A percentile compares a stretch with the other conserved stretches of the same genome.
Evolutionary conservation across 2,113 vertebrate genomes (phyloP).

Genomic region (Copsychus sechellarum): DNA sequence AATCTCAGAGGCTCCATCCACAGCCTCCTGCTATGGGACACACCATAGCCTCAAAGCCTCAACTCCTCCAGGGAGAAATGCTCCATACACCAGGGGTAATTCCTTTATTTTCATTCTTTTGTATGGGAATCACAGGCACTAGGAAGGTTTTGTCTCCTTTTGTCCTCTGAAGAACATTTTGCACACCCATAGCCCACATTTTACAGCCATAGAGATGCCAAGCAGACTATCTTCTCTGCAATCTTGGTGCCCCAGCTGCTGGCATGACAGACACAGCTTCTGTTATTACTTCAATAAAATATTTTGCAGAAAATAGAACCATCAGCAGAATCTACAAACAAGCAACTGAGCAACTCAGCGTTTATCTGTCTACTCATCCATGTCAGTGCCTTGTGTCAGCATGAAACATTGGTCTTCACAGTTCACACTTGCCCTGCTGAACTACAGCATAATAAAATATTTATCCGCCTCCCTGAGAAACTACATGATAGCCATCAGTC

Average conservation of each 20-base stretch:
- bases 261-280: background rate
- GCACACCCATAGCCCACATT: background rate
- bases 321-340: constrained; percentile 60
- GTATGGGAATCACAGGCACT: background rate
- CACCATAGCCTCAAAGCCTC: background rate
- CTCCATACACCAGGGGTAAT: background rate
- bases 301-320: constrained; percentile 44
- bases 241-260: accelerated
- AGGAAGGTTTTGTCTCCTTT: background rate
- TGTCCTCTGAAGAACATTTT: background rate
- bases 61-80: background rate
- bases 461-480: constrained; percentile 14
- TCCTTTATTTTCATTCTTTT: background rate
- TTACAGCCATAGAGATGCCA: background rate
- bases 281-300: constrained; percentile 33
- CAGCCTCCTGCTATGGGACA: background rate
- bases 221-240: background rate
- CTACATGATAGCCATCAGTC: constrained; percentile 40
- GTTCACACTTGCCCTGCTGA: constrained; percentile 44
- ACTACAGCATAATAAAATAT: constrained; percentile 42
- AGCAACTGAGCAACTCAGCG: constrained; percentile 29
- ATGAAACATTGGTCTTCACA: constrained; percentile 37
- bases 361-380: constrained; percentile 58
- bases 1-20: background rate
- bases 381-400: constrained; percentile 51